Percentiles rank a stretch among this genome's conserved stretches.
phyloP scores from a whole-genome alignment of 1,140 invertebrate genomes.

The Papilio glaucus region DNA sequence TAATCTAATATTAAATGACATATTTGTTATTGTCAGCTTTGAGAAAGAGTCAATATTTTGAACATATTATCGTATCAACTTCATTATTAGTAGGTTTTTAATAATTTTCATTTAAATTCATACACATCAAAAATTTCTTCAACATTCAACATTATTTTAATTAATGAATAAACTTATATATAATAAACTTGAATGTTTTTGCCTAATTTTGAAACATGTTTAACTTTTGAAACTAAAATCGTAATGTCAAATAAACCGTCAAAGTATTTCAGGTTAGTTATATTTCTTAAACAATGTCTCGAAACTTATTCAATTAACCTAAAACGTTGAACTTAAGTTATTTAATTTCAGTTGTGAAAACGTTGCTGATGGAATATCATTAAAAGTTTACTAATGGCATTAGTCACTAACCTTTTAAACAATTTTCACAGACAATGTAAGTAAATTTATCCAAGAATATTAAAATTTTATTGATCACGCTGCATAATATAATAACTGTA shows the following conservation, averaged over 20 bases:
- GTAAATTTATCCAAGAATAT: conserved; percentile 3
- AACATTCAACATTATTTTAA: too few species aligned
- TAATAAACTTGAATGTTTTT: not conserved
- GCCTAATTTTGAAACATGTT: not conserved
- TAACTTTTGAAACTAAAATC: not conserved
- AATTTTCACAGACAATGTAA: not conserved
- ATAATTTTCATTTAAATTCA: too few species aligned
- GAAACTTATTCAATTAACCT: conserved; percentile 31
- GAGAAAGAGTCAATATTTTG: too few species aligned
- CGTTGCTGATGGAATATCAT: conserved; percentile 22
- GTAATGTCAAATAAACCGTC: conserved; percentile 28
- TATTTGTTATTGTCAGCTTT: too few species aligned
- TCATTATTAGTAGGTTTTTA: too few species aligned
- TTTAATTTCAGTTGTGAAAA: conserved; percentile 35
- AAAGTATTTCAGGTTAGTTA: conserved; percentile 36
- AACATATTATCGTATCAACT: too few species aligned
- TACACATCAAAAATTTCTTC: too few species aligned
- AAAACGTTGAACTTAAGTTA: conserved; percentile 27
- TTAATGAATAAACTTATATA: not conserved
- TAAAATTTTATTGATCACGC: not conserved
- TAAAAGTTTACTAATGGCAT: conserved; percentile 30
- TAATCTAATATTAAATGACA: too few species aligned
- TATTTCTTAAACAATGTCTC: conserved; percentile 36
- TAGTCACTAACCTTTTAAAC: conserved; percentile 22
- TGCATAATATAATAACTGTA: not conserved